Evolutionary conservation across 2,888 invertebrate species (phyloP).

Genomic region (Rhodophaea formosa): DNA sequence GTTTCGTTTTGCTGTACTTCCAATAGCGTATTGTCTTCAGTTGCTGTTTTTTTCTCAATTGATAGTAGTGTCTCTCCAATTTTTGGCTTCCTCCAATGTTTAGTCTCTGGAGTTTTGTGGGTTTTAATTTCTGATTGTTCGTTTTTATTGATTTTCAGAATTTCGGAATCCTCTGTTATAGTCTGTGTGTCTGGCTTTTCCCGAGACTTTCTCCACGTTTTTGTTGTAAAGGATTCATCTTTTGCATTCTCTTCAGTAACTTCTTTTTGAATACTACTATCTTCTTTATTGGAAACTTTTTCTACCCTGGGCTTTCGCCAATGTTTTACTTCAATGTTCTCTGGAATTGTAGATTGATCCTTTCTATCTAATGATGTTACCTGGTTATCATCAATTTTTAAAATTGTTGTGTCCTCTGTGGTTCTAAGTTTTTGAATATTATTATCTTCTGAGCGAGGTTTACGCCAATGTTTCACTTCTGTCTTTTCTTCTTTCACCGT

Average conservation of each 20-base stretch:
- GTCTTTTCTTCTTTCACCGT: conserved; percentile 32
- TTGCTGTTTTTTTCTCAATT: conserved; percentile 4
- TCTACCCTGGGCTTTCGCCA: conserved; percentile 48
- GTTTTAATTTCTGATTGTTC: background rate
- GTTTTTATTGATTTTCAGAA: conserved; percentile 19
- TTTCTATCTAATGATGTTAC: conserved; percentile 22
- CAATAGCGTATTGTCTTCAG: conserved; percentile 20
- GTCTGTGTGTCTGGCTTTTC: conserved; percentile 34
- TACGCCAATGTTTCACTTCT: conserved; percentile 47
- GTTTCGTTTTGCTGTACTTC: conserved; percentile 15
- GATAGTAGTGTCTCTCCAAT: conserved; percentile 37
- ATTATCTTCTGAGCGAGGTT: conserved; percentile 33
- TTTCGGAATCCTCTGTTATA: conserved; percentile 28
- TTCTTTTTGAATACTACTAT: conserved; percentile 21
- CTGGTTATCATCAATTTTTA: conserved; percentile 31
- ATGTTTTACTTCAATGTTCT: conserved; percentile 40
- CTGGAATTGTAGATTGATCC: conserved; percentile 32
- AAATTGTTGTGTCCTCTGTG: conserved; percentile 37
- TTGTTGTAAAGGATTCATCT: conserved; percentile 32
- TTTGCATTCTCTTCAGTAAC: conserved; percentile 28
- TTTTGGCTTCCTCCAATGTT: conserved; percentile 41
- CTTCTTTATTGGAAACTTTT: conserved; percentile 20
- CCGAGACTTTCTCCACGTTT: conserved; percentile 53
- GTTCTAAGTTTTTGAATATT: conserved; percentile 24
- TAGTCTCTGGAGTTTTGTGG: conserved; percentile 28